phyloP scores from a whole-genome alignment of 2,888 invertebrate species.

The Drosophila kuntzei region DNA sequence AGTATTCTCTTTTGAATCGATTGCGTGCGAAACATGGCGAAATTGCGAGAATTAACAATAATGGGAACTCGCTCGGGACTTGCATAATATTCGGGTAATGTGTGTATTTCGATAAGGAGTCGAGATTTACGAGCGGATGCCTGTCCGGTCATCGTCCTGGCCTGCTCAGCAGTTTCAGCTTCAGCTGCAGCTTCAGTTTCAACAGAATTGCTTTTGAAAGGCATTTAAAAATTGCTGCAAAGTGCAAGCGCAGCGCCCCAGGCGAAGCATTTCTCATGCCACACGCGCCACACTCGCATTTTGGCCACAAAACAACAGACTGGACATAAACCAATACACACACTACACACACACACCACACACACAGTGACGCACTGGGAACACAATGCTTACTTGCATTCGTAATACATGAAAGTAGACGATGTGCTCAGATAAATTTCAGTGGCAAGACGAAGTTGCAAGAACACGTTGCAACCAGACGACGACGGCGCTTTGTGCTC shows the following conservation, averaged over 20 bases:
- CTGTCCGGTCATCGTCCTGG: constrained; percentile 35
- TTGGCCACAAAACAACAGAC: constrained; percentile 74
- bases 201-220: constrained; percentile 47
- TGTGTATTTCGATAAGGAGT: constrained; percentile 40
- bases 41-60: constrained; percentile 2
- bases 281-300: constrained; percentile 49
- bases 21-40: background rate
- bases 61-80: background rate
- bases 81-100: constrained; percentile 28
- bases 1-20: background rate
- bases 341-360: constrained; percentile 15
- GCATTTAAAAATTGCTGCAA: constrained; percentile 62
- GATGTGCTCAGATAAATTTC: constrained; percentile 70
- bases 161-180: constrained; percentile 22
- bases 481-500: constrained; percentile 33
- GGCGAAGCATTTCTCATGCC: constrained; percentile 60
- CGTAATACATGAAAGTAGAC: constrained; percentile 53
- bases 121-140: constrained; percentile 41
- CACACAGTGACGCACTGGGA: constrained; percentile 30
- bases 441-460: constrained; percentile 43
- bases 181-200: constrained; percentile 10
- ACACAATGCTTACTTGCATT: constrained; percentile 60
- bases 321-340: constrained; percentile 59
- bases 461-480: constrained; percentile 59
- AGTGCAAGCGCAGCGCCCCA: constrained; percentile 71